A percentile compares a stretch with the other conserved stretches of the same genome.
Conservation (phyloP, 2,113 vertebrate genomes). For the Rhabdornis inornatus region DNA sequence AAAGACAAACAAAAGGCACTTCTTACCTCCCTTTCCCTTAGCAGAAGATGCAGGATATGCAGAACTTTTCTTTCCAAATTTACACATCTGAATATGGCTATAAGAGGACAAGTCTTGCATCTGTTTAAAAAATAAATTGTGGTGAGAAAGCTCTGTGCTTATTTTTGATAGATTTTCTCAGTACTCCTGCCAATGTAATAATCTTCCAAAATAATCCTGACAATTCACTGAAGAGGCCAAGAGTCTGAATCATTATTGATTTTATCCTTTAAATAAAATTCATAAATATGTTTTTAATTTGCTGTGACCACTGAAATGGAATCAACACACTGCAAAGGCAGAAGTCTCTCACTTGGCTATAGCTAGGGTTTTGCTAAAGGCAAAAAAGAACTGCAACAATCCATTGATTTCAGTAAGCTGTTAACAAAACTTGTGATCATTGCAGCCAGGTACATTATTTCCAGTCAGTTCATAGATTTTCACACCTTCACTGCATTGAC, state of each 20-base stretch:
- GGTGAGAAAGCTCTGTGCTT: not conserved
- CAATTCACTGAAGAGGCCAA: not conserved
- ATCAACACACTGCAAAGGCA: not conserved
- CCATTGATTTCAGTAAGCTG: not conserved
- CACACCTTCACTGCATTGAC: not conserved
- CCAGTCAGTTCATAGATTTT: not conserved
- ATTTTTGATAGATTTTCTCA: not conserved
- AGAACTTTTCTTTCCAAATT: not conserved
- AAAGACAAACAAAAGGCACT: not conserved
- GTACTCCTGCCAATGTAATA: not conserved
- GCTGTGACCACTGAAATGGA: not conserved
- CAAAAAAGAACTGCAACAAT: not conserved
- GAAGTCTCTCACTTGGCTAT: not conserved
- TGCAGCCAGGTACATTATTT: not conserved
- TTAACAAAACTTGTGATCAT: not conserved
- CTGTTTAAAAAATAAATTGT: not conserved
- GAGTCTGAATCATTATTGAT: constrained; percentile 17
- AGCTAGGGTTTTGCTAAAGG: not conserved
- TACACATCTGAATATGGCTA: not conserved
- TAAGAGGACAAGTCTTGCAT: not conserved
- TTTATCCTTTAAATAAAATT: constrained; percentile 48
- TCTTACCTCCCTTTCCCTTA: not conserved
- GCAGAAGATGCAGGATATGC: not conserved
- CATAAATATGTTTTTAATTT: constrained; percentile 28
- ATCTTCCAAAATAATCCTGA: constrained; percentile 4